Evolutionary conservation across 53 echinoderm and acorn worm species (phyloP).

Genomic region (Stichopus horrens): DNA sequence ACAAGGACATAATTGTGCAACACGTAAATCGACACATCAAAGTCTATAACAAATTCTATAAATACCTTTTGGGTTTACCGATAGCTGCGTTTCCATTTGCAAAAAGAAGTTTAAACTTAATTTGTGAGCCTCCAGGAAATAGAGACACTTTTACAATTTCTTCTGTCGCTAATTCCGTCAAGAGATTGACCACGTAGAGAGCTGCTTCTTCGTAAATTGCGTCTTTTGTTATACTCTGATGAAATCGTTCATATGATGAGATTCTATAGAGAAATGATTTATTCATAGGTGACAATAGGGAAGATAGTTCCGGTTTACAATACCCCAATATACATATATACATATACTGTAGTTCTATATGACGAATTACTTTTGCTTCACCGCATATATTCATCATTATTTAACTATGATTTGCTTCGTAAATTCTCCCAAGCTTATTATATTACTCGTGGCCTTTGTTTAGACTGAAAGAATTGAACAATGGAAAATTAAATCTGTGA

Average conservation of each 20-base stretch:
- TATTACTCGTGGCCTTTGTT: no score
- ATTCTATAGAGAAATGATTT: not conserved
- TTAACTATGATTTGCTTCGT: no score
- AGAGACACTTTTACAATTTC: conserved; percentile 54
- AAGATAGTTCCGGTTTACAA: no score
- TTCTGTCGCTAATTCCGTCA: conserved; percentile 54
- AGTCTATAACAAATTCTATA: not conserved
- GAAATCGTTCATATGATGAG: conserved; percentile 38
- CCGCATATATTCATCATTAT: no score
- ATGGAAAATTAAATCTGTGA: no score
- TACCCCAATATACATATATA: no score
- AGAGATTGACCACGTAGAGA: conserved; percentile 63
- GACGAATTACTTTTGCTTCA: no score
- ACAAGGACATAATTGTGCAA: not conserved
- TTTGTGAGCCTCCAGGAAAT: conserved; percentile 76
- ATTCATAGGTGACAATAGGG: not conserved
- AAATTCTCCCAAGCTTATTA: no score
- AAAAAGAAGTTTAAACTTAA: conserved; percentile 67
- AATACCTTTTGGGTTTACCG: conserved; percentile 80
- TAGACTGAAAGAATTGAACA: no score
- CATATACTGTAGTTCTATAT: no score
- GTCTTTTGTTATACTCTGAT: conserved; percentile 65
- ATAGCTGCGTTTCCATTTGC: conserved; percentile 80
- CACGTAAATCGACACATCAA: not conserved
- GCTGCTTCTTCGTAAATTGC: conserved; percentile 64